Evolutionary conservation across 2,797 vertebrate species (phyloP).

Genomic region (Malurus splendens): DNA sequence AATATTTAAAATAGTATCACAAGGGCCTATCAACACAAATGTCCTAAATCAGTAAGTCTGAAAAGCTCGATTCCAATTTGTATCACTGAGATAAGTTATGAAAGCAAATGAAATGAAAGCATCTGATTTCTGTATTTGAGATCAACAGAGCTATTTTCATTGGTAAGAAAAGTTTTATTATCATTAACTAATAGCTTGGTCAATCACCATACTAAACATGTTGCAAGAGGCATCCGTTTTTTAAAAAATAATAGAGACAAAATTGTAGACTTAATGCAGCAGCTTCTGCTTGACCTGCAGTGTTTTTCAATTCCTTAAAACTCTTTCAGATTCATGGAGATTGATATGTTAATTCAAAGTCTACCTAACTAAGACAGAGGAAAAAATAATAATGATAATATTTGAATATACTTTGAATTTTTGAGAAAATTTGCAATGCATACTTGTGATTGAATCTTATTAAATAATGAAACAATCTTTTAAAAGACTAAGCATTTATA

Average conservation of each 20-base stretch:
- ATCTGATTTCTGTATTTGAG: not conserved
- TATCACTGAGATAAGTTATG: not conserved
- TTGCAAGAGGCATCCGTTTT: not conserved
- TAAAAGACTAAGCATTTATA: not conserved
- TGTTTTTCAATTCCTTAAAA: not conserved
- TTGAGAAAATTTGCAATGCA: not conserved
- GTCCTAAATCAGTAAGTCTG: not conserved
- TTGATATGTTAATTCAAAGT: not conserved
- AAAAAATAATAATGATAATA: not conserved
- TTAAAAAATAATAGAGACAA: not conserved
- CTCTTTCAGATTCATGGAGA: not conserved
- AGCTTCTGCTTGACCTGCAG: not conserved
- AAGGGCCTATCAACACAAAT: not conserved
- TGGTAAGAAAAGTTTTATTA: not conserved
- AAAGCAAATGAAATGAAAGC: not conserved
- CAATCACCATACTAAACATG: not conserved
- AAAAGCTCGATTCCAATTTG: not conserved
- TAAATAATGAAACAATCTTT: not conserved
- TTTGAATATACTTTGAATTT: not conserved
- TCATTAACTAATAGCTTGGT: not conserved
- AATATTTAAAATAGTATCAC: not conserved
- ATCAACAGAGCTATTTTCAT: not conserved
- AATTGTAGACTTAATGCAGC: not conserved
- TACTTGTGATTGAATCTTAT: not conserved
- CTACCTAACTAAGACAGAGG: not conserved